Percentiles rank a stretch among this genome's conserved stretches.
These are phyloP conservation scores for Stigmatopora argus DNA, from an alignment of 2,113 vertebrate species.

Conservation along the genomic window DNA sequence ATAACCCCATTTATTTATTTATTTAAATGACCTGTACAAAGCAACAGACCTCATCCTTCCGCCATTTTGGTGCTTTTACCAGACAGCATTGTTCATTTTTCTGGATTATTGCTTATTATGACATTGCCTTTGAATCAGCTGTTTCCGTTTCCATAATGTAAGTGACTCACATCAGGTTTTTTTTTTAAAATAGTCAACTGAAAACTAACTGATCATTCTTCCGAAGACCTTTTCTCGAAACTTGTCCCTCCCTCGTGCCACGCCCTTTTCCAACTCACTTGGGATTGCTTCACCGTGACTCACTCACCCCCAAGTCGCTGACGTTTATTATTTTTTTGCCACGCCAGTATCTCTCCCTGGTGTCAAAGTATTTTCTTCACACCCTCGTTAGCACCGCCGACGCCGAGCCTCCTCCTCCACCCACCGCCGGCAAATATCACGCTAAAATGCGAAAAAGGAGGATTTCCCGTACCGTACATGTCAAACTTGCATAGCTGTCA, in stretches of 20 bases:
- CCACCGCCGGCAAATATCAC: no score
- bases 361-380: constrained; percentile 1
- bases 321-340: no score
- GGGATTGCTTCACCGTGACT: background rate
- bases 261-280: background rate
- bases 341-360: background rate
- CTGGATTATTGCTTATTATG: constrained; percentile 9
- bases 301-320: background rate
- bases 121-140: constrained; percentile 30
- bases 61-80: background rate
- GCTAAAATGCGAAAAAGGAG: no score
- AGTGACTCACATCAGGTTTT: constrained; percentile 25
- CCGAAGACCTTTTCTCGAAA: background rate
- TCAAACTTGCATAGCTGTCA: no score
- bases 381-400: background rate
- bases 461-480: no score
- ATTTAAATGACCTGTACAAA: background rate
- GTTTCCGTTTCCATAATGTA: constrained; percentile 3
- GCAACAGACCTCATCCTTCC: background rate
- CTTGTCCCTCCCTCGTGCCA: no score
- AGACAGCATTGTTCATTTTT: background rate
- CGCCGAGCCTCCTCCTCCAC: background rate
- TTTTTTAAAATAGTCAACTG: background rate
- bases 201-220: background rate
- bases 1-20: background rate